A percentile compares a stretch with the other conserved stretches of the same genome.
phyloP scores from a whole-genome alignment of 92 coral and sea anemone genomes.

The Isaurus tuberculatus region DNA sequence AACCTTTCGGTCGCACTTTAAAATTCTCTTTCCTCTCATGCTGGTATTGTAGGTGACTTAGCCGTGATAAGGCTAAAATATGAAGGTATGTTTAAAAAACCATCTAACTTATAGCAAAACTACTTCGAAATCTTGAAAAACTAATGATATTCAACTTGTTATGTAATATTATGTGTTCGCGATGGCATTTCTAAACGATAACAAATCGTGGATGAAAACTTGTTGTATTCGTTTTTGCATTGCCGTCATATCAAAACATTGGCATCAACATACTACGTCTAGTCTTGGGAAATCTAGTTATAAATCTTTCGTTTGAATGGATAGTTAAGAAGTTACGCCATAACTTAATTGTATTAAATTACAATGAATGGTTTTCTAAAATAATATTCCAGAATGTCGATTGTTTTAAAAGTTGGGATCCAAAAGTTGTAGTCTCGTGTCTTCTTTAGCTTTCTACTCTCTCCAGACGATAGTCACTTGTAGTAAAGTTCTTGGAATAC shows the following conservation, averaged over 20 bases:
- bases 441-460: too few species aligned
- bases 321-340: not conserved
- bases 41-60: slow-evolving; percentile 56
- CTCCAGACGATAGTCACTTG: too few species aligned
- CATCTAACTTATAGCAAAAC: not conserved
- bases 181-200: slow-evolving; percentile 22
- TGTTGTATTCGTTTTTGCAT: slow-evolving; percentile 4
- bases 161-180: not conserved
- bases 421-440: too few species aligned
- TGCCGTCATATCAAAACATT: not conserved
- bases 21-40: slow-evolving; percentile 90
- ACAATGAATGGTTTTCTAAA: not conserved
- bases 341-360: not conserved
- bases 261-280: not conserved
- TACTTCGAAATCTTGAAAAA: not conserved
- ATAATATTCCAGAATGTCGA: not conserved
- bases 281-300: not conserved
- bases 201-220: slow-evolving; percentile 19
- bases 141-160: not conserved
- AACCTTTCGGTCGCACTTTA: slow-evolving; percentile 53
- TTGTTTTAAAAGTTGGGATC: too few species aligned
- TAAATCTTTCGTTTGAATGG: not conserved
- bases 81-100: slow-evolving; percentile 39
- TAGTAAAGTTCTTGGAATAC: too few species aligned
- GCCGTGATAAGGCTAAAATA: slow-evolving; percentile 47